Conservation (phyloP, 2,888 invertebrate species). For the Geotrupes spiniger region DNA sequence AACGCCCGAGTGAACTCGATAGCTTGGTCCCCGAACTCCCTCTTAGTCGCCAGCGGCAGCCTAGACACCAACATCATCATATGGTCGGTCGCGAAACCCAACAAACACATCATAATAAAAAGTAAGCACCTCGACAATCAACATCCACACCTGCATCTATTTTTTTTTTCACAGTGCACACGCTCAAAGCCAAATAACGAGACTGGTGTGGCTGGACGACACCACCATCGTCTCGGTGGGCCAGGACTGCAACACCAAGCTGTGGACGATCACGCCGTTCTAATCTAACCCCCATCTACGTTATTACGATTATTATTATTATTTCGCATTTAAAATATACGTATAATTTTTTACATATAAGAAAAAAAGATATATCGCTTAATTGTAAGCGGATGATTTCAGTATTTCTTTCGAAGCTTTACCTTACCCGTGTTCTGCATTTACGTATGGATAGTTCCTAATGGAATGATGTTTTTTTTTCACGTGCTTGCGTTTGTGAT, state of each 20-base stretch:
- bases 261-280: conserved; percentile 74
- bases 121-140: conserved; percentile 63
- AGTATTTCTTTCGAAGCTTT: too few relatives aligned
- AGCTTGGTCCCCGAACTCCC: conserved; percentile 85
- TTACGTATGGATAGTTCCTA: too few relatives aligned
- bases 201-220: conserved; percentile 88
- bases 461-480: too few relatives aligned
- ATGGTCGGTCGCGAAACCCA: conserved; percentile 83
- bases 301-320: background rate
- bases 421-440: too few relatives aligned
- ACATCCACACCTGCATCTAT: too few relatives aligned
- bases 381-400: too few relatives aligned
- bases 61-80: conserved; percentile 93
- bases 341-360: background rate
- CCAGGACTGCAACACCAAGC: conserved; percentile 94
- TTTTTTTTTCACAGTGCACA: conserved; percentile 71
- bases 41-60: conserved; percentile 89
- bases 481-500: too few relatives aligned
- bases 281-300: conserved; percentile 40
- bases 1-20: conserved; percentile 90
- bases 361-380: background rate
- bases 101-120: conserved; percentile 85
- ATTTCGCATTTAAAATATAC: conserved; percentile 5
- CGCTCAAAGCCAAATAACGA: conserved; percentile 94
- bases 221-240: conserved; percentile 88